phyloP scores from a whole-genome alignment of 2,888 invertebrate species.

The Cerceris rybyensis region DNA sequence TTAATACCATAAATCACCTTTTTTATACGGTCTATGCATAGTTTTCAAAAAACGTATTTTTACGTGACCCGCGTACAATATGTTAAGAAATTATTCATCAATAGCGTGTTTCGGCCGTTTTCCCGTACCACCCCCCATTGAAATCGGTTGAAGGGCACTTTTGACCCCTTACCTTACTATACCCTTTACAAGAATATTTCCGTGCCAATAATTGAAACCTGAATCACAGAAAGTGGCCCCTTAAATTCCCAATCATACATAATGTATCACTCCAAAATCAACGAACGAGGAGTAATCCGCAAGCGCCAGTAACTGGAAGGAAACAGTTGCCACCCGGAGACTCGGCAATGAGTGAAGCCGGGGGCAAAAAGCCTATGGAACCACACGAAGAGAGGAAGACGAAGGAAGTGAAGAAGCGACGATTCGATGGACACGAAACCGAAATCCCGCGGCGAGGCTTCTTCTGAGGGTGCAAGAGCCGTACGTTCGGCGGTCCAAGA shows the following conservation, averaged over 20 bases:
- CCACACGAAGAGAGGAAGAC: slow-evolving; percentile 9
- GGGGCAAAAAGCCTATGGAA: slow-evolving; percentile 8
- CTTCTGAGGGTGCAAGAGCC: slow-evolving; percentile 50
- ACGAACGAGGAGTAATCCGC: not conserved
- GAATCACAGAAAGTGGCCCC: not conserved
- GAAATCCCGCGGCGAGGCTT: slow-evolving; percentile 67
- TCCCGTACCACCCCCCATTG: no score
- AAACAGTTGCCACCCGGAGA: slow-evolving; percentile 49
- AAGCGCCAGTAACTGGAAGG: slow-evolving; percentile 16
- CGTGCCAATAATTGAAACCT: not conserved
- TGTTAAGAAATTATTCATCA: no score
- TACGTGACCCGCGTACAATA: no score
- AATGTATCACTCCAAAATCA: slow-evolving; percentile 36
- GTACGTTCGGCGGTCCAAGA: slow-evolving; percentile 11
- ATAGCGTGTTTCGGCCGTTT: no score
- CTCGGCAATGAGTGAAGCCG: slow-evolving; percentile 40
- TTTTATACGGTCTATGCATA: no score
- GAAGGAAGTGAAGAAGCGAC: slow-evolving; percentile 22
- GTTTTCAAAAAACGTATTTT: no score
- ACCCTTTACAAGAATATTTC: no score
- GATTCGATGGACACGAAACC: slow-evolving; percentile 37
- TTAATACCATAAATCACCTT: no score
- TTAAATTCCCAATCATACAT: slow-evolving; percentile 10
- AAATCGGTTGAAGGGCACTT: no score
- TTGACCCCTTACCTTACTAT: no score